Evolutionary conservation across 2,888 invertebrate species (phyloP).

Genomic region (Gymnoscelis rufifasciata): DNA sequence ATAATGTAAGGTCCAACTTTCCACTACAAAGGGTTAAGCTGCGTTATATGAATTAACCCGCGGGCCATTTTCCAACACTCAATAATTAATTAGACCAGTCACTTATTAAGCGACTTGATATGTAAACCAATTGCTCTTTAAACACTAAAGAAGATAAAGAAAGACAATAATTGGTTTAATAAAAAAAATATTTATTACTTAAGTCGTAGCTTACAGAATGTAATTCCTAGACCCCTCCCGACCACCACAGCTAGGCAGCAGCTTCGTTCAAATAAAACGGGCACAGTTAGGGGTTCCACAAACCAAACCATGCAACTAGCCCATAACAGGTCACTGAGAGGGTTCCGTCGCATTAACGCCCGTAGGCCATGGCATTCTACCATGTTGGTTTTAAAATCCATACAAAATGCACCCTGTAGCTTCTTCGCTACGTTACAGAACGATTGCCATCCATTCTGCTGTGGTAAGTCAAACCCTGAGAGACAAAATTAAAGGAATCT

Average conservation of each 20-base stretch:
- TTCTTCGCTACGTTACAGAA: conserved; percentile 10
- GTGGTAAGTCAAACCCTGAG: conserved; percentile 15
- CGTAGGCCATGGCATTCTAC: conserved; percentile 15
- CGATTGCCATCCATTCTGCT: conserved; percentile 13
- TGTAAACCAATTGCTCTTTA: no score
- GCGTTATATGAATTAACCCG: no score
- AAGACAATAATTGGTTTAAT: conserved; percentile 1
- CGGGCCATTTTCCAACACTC: no score
- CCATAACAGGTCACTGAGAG: conserved; percentile 44
- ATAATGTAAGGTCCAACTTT: no score
- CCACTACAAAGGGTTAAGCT: no score
- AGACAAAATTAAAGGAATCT: conserved; percentile 7
- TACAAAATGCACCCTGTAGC: conserved; percentile 17
- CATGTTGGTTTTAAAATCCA: conserved; percentile 19
- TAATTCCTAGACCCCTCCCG: conserved; percentile 34
- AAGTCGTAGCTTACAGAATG: conserved; percentile 10
- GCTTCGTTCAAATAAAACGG: conserved; percentile 33
- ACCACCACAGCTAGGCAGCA: conserved; percentile 27
- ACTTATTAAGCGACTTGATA: no score
- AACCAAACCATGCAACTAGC: conserved; percentile 47
- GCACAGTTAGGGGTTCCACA: conserved; percentile 33
- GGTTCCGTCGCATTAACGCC: conserved; percentile 49
- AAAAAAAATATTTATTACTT: conserved; percentile 21
- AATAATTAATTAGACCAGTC: no score
- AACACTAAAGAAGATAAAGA: neutral